Evolutionary conservation across 2,888 invertebrate species (phyloP).

Genomic region (Galeruca laticollis): DNA sequence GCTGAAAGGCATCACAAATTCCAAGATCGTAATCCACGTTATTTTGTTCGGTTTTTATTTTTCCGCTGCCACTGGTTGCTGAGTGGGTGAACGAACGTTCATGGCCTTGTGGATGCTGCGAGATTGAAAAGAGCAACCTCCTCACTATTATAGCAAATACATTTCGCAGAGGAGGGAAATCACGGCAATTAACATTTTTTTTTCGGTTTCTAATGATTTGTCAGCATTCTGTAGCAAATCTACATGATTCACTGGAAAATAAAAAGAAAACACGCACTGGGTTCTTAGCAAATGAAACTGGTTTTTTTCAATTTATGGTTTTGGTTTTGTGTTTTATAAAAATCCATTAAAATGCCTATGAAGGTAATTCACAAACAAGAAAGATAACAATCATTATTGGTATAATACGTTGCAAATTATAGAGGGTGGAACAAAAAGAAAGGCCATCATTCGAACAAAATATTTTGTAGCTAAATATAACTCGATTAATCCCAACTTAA

Average conservation of each 20-base stretch:
- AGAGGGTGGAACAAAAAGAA: too few relatives aligned
- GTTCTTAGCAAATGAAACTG: background rate
- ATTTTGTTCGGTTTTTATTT: background rate
- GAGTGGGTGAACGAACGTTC: constrained; percentile 60
- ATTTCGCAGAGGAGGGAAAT: constrained; percentile 36
- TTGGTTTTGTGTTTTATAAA: background rate
- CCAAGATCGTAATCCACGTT: too few relatives aligned
- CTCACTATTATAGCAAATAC: background rate
- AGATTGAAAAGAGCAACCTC: constrained; percentile 16
- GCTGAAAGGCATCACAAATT: too few relatives aligned
- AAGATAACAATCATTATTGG: background rate
- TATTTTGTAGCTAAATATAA: too few relatives aligned
- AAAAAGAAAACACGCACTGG: background rate
- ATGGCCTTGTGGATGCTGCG: constrained; percentile 59
- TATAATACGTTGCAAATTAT: too few relatives aligned
- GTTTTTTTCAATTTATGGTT: background rate
- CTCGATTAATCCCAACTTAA: too few relatives aligned
- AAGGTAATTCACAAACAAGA: background rate
- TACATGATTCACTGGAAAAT: constrained; percentile 10
- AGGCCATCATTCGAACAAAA: too few relatives aligned
- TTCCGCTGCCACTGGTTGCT: constrained; percentile 41
- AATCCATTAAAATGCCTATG: background rate
- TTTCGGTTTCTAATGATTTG: constrained; percentile 6
- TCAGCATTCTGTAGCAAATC: constrained; percentile 1
- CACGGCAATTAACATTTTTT: constrained; percentile 11